A percentile compares a stretch with the other conserved stretches of the same genome.
Evolutionary conservation across 2,113 vertebrate genomes (phyloP).

Genomic region (Scytalopus superciliaris): DNA sequence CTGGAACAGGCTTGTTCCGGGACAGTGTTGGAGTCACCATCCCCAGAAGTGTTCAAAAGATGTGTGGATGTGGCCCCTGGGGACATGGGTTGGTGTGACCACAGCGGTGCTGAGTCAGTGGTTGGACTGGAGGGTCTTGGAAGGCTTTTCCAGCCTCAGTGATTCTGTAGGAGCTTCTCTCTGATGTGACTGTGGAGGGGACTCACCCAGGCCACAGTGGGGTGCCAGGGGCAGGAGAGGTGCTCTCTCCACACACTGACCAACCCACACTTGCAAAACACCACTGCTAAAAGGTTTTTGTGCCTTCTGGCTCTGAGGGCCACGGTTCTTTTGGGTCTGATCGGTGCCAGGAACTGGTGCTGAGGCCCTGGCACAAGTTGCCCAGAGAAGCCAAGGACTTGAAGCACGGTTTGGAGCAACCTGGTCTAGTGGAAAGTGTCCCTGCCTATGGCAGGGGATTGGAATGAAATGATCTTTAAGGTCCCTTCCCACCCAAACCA

Average conservation of each 20-base stretch:
- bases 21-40: neutral
- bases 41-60: neutral
- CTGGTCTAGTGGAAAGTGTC: neutral
- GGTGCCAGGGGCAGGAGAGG: neutral
- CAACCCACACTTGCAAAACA: neutral
- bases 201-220: neutral
- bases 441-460: neutral
- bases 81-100: neutral
- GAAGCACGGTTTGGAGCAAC: accelerated
- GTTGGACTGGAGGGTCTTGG: neutral
- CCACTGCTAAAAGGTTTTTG: neutral
- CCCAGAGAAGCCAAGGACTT: neutral
- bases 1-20: accelerated
- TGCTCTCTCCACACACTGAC: neutral
- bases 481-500: neutral
- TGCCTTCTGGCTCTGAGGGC: neutral
- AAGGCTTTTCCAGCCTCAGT: neutral
- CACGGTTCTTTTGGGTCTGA: neutral
- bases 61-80: neutral
- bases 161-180: neutral
- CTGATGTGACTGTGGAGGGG: neutral
- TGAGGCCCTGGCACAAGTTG: neutral
- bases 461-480: accelerated
- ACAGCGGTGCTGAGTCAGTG: neutral
- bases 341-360: neutral